A percentile compares a stretch with the other conserved stretches of the same genome.
Evolutionary conservation across 2,113 vertebrate genomes (phyloP).

Genomic region (Chaetorhynchus papuensis): DNA sequence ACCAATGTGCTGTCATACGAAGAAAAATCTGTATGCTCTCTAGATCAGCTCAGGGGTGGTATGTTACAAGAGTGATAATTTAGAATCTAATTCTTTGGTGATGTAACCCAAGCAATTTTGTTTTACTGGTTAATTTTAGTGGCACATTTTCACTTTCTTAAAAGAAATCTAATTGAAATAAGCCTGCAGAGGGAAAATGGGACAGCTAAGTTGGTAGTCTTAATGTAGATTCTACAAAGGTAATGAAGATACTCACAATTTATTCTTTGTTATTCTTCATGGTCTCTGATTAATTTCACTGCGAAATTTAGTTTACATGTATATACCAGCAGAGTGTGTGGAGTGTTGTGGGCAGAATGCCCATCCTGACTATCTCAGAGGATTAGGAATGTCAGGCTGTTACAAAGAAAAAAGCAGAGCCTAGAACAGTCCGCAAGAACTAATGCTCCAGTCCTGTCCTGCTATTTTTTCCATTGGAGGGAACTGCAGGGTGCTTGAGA

Average conservation of each 20-base stretch:
- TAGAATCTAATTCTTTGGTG: not conserved
- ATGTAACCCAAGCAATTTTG: not conserved
- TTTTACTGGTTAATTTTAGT: not conserved
- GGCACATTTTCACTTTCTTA: not conserved
- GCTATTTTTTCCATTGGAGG: not conserved
- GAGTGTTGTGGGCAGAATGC: not conserved
- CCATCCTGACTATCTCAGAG: not conserved
- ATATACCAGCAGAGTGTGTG: not conserved
- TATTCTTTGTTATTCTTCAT: not conserved
- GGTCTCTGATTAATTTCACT: not conserved
- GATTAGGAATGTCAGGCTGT: not conserved
- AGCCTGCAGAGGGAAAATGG: not conserved
- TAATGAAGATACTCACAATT: not conserved
- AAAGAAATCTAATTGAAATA: not conserved
- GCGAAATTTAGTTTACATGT: not conserved
- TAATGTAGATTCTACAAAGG: not conserved
- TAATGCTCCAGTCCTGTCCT: not conserved
- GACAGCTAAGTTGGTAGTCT: not conserved
- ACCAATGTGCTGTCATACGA: not conserved
- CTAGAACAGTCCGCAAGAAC: not conserved
- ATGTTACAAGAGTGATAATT: not conserved
- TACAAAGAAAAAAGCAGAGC: not conserved
- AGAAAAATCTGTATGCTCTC: not conserved
- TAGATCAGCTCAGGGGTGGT: not conserved
- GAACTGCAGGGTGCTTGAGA: not conserved